Conservation (phyloP, 2,113 vertebrate genomes). For the Myrmecobius fasciatus region DNA sequence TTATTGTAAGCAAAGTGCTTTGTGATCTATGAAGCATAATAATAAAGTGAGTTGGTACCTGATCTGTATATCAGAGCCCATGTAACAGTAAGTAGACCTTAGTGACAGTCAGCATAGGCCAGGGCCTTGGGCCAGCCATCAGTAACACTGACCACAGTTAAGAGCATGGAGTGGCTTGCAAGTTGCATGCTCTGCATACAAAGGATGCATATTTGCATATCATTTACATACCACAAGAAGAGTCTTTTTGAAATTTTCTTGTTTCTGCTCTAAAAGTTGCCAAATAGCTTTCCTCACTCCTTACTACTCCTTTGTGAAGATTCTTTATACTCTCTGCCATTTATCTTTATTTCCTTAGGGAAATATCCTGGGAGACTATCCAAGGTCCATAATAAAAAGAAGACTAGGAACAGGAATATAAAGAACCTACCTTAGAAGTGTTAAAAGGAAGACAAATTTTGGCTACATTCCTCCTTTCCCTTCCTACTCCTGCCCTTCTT, state of each 20-base stretch:
- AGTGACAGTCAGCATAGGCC: neutral
- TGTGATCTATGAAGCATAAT: neutral
- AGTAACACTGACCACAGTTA: neutral
- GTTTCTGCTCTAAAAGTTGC: neutral
- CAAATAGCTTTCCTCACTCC: neutral
- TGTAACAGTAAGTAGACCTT: neutral
- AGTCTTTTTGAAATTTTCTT: neutral
- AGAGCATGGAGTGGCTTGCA: neutral
- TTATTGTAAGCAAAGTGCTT: neutral
- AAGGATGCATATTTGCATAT: neutral
- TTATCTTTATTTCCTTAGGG: neutral
- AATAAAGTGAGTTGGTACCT: neutral
- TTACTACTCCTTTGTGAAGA: neutral
- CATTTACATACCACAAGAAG: neutral
- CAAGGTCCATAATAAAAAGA: neutral
- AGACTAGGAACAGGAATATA: neutral
- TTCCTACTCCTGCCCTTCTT: neutral
- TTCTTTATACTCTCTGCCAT: neutral
- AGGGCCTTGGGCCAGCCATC: neutral
- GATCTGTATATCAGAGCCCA: neutral
- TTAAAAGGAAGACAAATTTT: neutral
- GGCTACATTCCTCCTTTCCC: neutral
- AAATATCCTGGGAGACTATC: neutral
- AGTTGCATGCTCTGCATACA: neutral
- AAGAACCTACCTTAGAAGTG: neutral